phyloP scores from a whole-genome alignment of 2,797 vertebrate genomes.

The Cyclopterus lumpus region DNA sequence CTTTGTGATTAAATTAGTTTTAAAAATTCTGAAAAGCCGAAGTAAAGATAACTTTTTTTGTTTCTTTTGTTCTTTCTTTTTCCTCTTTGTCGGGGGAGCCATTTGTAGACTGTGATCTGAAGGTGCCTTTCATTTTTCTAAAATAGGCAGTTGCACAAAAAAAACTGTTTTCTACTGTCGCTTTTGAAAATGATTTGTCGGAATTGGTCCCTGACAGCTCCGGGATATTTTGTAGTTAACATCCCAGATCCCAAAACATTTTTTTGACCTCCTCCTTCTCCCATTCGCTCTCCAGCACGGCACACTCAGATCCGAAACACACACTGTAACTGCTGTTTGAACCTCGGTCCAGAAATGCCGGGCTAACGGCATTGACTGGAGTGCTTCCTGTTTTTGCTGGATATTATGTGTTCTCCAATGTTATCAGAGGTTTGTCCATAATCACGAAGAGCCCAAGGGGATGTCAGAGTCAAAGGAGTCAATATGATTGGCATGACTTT shows the following conservation, averaged over 20 bases:
- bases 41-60: constrained; percentile 30
- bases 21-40: constrained; percentile 28
- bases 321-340: constrained; percentile 54
- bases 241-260: constrained; percentile 63
- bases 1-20: constrained; percentile 42
- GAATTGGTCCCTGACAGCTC: constrained; percentile 79
- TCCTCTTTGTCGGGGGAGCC: constrained; percentile 40
- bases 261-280: constrained; percentile 54
- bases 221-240: constrained; percentile 77
- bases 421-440: constrained; percentile 57
- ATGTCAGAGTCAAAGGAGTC: constrained; percentile 74
- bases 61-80: constrained; percentile 54
- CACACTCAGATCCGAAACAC: constrained; percentile 54
- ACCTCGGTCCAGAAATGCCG: constrained; percentile 39
- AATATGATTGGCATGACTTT: constrained; percentile 82
- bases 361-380: constrained; percentile 34
- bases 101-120: constrained; percentile 57
- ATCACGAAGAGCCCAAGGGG: constrained; percentile 55
- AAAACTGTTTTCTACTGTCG: constrained; percentile 73
- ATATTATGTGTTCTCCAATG: constrained; percentile 49
- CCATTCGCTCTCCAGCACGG: constrained; percentile 29
- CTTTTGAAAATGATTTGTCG: constrained; percentile 81
- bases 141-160: constrained; percentile 52
- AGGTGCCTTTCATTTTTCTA: constrained; percentile 72
- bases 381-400: constrained; percentile 35